phyloP scores from a whole-genome alignment of 2,888 invertebrate species.

The Hirtodrosophila histrioides region DNA sequence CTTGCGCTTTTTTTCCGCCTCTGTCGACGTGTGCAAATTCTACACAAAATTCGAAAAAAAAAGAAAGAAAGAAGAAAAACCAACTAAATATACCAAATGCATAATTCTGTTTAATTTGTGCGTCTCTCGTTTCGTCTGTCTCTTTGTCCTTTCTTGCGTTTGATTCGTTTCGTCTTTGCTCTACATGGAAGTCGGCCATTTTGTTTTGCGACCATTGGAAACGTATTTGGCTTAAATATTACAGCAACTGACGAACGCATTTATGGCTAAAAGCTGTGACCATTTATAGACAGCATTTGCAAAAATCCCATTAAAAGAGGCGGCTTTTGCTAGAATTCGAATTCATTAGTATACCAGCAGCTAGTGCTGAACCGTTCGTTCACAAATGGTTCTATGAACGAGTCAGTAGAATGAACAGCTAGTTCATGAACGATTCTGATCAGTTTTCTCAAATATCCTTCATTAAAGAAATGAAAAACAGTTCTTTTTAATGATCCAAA shows the following conservation, averaged over 20 bases:
- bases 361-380: slow-evolving; percentile 8
- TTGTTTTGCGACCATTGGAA: slow-evolving; percentile 36
- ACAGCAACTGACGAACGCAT: slow-evolving; percentile 49
- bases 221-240: slow-evolving; percentile 59
- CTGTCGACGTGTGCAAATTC: slow-evolving; percentile 60
- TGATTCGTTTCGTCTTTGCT: slow-evolving; percentile 1
- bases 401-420: no score
- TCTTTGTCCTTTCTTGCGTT: slow-evolving; percentile 17
- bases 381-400: no score
- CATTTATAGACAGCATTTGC: slow-evolving; percentile 53
- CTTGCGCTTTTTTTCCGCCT: slow-evolving; percentile 27
- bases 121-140: slow-evolving; percentile 32
- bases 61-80: slow-evolving; percentile 6
- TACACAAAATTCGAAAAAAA: slow-evolving; percentile 20
- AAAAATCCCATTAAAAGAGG: slow-evolving; percentile 62
- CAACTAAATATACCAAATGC: slow-evolving; percentile 23
- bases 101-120: slow-evolving; percentile 36
- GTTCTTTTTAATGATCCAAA: no score
- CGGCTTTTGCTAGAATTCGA: slow-evolving; percentile 56
- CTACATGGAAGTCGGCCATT: slow-evolving; percentile 49
- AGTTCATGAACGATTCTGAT: no score
- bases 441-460: no score
- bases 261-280: slow-evolving; percentile 60
- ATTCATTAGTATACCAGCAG: slow-evolving; percentile 62
- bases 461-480: no score